phyloP scores from a whole-genome alignment of 2,113 vertebrate species.

The Lepus timidus region DNA sequence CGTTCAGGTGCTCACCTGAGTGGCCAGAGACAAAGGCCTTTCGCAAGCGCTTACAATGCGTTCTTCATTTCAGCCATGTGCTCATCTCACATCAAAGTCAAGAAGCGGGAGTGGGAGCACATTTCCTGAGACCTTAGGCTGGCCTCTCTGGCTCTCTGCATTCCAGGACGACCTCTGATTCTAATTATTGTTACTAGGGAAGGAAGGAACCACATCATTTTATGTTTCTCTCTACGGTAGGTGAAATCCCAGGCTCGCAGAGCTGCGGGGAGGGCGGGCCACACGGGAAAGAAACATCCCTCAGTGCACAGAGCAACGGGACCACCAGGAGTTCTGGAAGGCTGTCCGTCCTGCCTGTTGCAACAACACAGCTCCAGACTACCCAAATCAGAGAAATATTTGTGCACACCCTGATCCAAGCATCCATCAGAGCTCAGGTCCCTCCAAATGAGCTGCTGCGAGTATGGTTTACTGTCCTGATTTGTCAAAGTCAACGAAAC shows the following conservation, averaged over 20 bases:
- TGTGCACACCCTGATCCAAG: constrained; percentile 85
- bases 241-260: constrained; percentile 33
- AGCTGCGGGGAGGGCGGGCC: neutral
- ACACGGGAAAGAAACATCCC: neutral
- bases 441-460: constrained; percentile 64
- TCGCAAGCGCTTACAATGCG: neutral
- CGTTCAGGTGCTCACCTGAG: neutral
- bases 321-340: constrained; percentile 74
- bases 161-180: neutral
- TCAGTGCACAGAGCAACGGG: neutral
- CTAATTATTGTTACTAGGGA: neutral
- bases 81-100: neutral
- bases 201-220: neutral
- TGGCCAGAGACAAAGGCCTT: neutral
- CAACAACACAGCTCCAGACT: constrained; percentile 81
- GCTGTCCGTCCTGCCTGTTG: constrained; percentile 76
- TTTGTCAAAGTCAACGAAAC: constrained; percentile 56
- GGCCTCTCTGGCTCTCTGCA: neutral
- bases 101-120: neutral
- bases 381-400: constrained; percentile 85
- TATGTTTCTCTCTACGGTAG: neutral
- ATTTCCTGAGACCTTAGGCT: neutral
- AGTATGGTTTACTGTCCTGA: constrained; percentile 62
- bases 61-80: neutral
- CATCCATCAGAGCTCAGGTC: constrained; percentile 74